Conservation (phyloP, 2,888 invertebrate species). For the Platycnemis pennipes region DNA sequence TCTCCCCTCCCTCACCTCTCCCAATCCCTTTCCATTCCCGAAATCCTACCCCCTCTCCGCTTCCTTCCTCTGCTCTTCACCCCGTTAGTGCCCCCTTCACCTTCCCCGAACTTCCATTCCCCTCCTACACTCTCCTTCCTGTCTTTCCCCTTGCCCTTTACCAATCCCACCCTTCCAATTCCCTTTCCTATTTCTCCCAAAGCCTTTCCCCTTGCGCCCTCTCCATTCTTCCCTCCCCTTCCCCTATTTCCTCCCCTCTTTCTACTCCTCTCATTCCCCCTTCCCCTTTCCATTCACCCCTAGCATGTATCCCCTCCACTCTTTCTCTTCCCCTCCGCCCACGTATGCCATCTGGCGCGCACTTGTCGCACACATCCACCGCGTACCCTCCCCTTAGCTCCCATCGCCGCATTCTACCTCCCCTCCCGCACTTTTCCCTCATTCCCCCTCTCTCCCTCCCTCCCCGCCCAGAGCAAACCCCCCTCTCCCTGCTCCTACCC, state of each 20-base stretch:
- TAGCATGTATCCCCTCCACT: not conserved
- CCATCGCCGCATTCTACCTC: not conserved
- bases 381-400: not conserved
- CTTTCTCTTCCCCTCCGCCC: not conserved
- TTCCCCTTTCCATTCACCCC: not conserved
- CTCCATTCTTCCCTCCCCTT: not conserved
- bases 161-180: not conserved
- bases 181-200: not conserved
- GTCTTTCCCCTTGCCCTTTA: not conserved
- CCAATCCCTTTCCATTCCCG: no score
- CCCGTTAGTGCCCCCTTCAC: no score
- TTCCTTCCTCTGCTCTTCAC: no score
- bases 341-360: conserved; percentile 39
- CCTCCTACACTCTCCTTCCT: not conserved
- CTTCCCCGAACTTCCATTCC: not conserved
- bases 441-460: not conserved
- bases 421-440: not conserved
- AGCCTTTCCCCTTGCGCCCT: not conserved
- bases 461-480: not conserved
- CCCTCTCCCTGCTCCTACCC: not conserved
- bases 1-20: not conserved
- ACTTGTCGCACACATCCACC: conserved; percentile 19
- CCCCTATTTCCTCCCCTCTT: not conserved
- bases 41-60: no score
- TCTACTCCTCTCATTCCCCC: not conserved